Evolutionary conservation across 2,113 vertebrate species (phyloP).

Genomic region (Silurus glanis): DNA sequence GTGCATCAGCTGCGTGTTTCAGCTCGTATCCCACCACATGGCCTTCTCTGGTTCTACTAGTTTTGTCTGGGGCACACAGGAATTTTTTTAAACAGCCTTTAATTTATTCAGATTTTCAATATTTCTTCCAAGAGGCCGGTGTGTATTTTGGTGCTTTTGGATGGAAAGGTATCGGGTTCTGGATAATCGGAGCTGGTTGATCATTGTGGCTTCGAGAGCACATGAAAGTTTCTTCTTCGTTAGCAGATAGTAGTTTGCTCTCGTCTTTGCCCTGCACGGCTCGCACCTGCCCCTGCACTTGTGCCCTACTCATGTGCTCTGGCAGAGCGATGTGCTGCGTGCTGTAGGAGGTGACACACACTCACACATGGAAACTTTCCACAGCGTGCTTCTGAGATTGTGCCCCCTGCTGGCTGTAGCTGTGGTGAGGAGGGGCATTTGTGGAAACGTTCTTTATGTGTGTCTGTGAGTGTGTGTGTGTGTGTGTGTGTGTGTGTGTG

Average conservation of each 20-base stretch:
- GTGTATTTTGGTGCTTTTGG: too few species aligned
- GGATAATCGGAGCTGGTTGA: background rate
- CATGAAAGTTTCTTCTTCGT: background rate
- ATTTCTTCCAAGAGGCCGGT: too few species aligned
- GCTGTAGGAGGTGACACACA: conserved; percentile 21
- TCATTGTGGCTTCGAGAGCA: background rate
- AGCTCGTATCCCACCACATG: too few species aligned
- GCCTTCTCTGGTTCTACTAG: too few species aligned
- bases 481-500: conserved; percentile 4
- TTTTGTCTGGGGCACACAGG: too few species aligned
- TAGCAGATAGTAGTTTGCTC: conserved; percentile 47
- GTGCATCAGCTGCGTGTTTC: too few species aligned
- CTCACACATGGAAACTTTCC: background rate
- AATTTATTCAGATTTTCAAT: too few species aligned
- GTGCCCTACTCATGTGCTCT: conserved; percentile 59
- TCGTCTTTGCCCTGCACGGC: conserved; percentile 45
- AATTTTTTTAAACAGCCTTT: too few species aligned
- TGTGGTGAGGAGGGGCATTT: conserved; percentile 6
- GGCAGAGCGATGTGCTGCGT: background rate
- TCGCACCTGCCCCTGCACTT: conserved; percentile 58
- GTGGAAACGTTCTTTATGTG: background rate
- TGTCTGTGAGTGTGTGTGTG: background rate
- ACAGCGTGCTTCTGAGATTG: conserved; percentile 3
- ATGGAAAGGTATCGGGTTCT: background rate
- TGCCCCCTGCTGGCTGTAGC: conserved; percentile 47